A percentile compares a stretch with the other conserved stretches of the same genome.
Conservation (phyloP, 2,113 vertebrate species). For the Phrynosoma blainvillii region DNA sequence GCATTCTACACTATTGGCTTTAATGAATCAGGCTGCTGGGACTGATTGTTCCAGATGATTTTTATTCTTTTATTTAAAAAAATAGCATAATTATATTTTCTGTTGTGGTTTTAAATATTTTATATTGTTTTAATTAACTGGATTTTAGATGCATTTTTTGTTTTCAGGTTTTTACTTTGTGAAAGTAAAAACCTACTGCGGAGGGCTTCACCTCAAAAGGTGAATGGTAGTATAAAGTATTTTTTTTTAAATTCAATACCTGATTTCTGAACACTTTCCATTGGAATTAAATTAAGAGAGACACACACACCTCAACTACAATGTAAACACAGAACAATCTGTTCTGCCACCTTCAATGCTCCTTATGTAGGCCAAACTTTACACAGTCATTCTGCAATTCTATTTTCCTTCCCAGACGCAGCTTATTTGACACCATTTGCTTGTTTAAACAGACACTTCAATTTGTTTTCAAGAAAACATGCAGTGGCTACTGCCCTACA, state of each 20-base stretch:
- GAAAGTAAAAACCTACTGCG: neutral
- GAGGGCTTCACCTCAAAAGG: too few relatives aligned
- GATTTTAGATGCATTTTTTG: neutral
- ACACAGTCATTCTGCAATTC: neutral
- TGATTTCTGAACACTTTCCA: neutral
- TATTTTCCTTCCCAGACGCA: neutral
- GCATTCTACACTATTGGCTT: too few relatives aligned
- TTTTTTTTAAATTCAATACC: neutral
- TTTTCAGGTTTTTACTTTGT: neutral
- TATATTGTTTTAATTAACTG: neutral
- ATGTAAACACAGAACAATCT: neutral
- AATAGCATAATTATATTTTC: too few relatives aligned
- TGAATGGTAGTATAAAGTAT: too few relatives aligned
- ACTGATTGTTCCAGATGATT: too few relatives aligned
- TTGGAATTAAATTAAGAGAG: neutral
- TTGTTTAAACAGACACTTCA: slow-evolving; percentile 17
- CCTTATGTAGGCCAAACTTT: neutral
- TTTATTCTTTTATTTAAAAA: too few relatives aligned
- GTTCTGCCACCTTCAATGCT: neutral
- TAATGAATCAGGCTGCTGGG: too few relatives aligned
- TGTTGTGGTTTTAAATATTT: too few relatives aligned
- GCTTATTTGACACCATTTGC: slow-evolving; percentile 1
- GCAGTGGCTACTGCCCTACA: neutral
- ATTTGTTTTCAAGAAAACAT: neutral
- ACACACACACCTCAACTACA: too few relatives aligned